Conservation (phyloP, 1,140 invertebrate genomes). For the Arctopsyche grandis region DNA sequence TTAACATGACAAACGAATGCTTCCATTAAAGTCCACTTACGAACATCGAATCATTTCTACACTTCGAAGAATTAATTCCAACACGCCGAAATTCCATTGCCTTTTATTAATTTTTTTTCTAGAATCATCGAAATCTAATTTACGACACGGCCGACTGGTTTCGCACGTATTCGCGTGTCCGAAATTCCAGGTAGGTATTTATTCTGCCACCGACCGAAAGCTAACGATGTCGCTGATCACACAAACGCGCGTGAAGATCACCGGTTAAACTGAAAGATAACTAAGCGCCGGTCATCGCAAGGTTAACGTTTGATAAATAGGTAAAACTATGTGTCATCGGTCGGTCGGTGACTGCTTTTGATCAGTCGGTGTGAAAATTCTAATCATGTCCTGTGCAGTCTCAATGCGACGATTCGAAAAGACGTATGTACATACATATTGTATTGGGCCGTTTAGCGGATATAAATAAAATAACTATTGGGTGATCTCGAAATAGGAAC, state of each 20-base stretch:
- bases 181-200: too few relatives aligned
- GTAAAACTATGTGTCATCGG: too few relatives aligned
- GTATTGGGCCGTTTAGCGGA: background rate
- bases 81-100: background rate
- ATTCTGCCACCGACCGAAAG: too few relatives aligned
- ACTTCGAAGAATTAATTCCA: conserved; percentile 1
- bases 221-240: too few relatives aligned
- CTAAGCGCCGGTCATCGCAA: too few relatives aligned
- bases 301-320: too few relatives aligned
- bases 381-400: background rate
- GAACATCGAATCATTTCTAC: conserved; percentile 13
- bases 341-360: background rate
- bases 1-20: conserved; percentile 12
- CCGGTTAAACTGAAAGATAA: too few relatives aligned
- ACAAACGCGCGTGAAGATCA: too few relatives aligned
- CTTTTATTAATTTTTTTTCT: background rate
- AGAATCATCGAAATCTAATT: background rate
- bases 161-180: background rate
- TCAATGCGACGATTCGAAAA: too few relatives aligned
- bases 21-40: conserved; percentile 23
- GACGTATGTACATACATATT: too few relatives aligned
- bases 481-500: background rate
- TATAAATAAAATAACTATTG: background rate
- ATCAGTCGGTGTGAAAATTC: background rate
- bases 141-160: background rate